These are phyloP conservation scores for Calliopsis andreniformis DNA, from an alignment of 1,140 invertebrate genomes.

Conservation along the genomic window DNA sequence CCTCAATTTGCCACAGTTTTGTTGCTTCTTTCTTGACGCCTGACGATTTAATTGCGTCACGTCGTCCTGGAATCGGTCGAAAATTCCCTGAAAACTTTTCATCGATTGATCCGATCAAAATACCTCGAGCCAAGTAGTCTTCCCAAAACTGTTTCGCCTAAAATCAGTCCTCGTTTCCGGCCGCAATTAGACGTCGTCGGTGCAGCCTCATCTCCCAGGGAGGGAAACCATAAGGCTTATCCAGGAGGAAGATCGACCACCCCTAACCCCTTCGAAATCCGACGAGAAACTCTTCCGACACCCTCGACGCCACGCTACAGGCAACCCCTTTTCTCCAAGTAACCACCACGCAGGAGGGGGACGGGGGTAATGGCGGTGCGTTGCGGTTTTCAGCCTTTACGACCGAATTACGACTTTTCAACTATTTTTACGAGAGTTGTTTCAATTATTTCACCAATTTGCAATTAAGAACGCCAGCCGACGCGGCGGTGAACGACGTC, in stretches of 20 bases:
- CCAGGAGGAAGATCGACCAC: conserved; percentile 61
- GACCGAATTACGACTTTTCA: conserved; percentile 78
- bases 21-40: conserved; percentile 29
- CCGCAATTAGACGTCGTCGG: conserved; percentile 26
- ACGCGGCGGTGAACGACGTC: conserved; percentile 48
- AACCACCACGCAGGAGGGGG: conserved; percentile 58
- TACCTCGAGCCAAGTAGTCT: background rate
- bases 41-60: conserved; percentile 37
- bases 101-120: background rate
- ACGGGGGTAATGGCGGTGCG: conserved; percentile 71
- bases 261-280: conserved; percentile 56
- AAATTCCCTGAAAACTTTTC: background rate
- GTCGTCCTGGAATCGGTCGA: background rate
- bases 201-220: conserved; percentile 55
- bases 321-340: conserved; percentile 58
- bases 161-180: conserved; percentile 28
- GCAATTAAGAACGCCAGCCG: conserved; percentile 75
- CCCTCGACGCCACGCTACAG: conserved; percentile 25
- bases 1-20: conserved; percentile 64
- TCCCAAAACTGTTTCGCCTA: background rate
- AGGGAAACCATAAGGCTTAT: conserved; percentile 69
- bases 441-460: conserved; percentile 81
- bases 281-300: conserved; percentile 52
- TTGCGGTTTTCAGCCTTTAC: conserved; percentile 77
- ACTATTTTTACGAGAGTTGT: conserved; percentile 81